Conservation (phyloP, 1,140 invertebrate genomes). For the Microplitis demolitor region DNA sequence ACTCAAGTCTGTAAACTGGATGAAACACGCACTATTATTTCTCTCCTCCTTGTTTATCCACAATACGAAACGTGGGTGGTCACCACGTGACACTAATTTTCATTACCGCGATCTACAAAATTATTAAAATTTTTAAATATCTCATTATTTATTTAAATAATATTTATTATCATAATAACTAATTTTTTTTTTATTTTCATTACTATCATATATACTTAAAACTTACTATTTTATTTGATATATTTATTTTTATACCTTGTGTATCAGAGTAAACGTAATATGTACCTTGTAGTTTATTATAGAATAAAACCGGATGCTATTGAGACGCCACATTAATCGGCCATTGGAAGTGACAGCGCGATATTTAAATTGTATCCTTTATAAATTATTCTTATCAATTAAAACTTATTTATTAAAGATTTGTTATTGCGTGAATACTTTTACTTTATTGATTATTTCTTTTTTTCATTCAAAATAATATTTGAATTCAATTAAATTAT, state of each 20-base stretch:
- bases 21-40: slow-evolving; percentile 33
- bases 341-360: no score
- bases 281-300: not conserved
- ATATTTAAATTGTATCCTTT: no score
- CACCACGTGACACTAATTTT: slow-evolving; percentile 51
- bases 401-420: no score
- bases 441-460: no score
- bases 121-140: not conserved
- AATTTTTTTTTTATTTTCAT: no score
- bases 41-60: slow-evolving; percentile 55
- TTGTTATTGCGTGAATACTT: no score
- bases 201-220: no score
- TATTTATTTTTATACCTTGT: no score
- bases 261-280: not conserved
- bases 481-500: no score
- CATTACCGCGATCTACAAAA: not conserved
- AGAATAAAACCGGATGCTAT: not conserved
- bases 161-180: no score
- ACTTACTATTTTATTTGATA: not conserved
- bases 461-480: no score
- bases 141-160: not conserved
- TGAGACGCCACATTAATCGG: not conserved
- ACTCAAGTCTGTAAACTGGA: not conserved
- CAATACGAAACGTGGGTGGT: slow-evolving; percentile 59
- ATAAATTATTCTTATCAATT: not conserved